A percentile compares a stretch with the other conserved stretches of the same genome.
phyloP scores from a whole-genome alignment of 1,140 invertebrate genomes.

The Ceratoteleas bidentatus region DNA sequence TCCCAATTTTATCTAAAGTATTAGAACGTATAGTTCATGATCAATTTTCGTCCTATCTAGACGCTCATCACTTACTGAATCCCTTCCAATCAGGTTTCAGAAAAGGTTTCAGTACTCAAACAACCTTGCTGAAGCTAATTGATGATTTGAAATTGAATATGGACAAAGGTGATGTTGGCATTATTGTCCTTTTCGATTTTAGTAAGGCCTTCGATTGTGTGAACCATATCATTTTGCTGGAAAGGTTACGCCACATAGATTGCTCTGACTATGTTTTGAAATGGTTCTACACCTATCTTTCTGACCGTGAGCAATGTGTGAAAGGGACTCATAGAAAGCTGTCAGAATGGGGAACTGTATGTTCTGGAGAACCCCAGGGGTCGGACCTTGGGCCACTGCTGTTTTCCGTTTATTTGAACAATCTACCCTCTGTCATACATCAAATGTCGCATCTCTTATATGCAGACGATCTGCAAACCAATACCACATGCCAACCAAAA shows the following conservation, averaged over 20 bases:
- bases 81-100: not conserved
- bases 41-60: not conserved
- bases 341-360: not conserved
- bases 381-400: not conserved
- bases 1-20: not conserved
- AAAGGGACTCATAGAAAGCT: not conserved
- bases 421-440: not conserved
- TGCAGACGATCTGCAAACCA: not conserved
- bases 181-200: not conserved
- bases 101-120: not conserved
- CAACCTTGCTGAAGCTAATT: not conserved
- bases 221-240: not conserved
- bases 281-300: not conserved
- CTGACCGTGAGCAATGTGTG: not conserved
- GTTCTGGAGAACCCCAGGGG: not conserved
- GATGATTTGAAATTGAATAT: not conserved
- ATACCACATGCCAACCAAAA: not conserved
- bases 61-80: not conserved
- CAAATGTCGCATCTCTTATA: not conserved
- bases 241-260: not conserved
- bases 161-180: not conserved
- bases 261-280: not conserved
- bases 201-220: not conserved
- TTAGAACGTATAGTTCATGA: not conserved
- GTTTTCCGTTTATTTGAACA: not conserved